These are phyloP conservation scores for Blastomussa wellsi DNA, from an alignment of 92 coral and sea anemone species.

Conservation along the genomic window DNA sequence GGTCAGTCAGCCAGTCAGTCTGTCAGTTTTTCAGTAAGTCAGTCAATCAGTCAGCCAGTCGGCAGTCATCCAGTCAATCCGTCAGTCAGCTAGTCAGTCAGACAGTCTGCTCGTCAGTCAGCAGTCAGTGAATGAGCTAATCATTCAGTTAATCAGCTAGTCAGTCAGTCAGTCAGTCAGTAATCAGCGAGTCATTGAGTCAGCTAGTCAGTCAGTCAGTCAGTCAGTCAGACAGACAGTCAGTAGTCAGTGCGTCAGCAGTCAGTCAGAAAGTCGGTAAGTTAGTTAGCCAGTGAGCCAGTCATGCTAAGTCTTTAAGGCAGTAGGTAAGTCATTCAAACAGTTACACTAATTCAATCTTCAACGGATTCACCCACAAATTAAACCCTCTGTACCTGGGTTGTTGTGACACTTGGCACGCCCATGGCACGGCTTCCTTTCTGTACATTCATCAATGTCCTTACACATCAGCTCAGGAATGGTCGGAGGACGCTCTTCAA, in stretches of 20 bases:
- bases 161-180: neutral
- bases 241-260: neutral
- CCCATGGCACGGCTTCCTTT: slow-evolving; percentile 35
- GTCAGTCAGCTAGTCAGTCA: neutral
- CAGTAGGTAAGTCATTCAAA: neutral
- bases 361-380: neutral
- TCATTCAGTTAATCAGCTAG: too few species aligned
- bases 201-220: neutral
- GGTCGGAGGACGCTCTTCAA: neutral
- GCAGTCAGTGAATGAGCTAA: too few species aligned
- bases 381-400: slow-evolving; percentile 51
- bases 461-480: slow-evolving; percentile 8
- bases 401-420: slow-evolving; percentile 65
- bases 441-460: slow-evolving; percentile 69
- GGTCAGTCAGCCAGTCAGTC: too few species aligned
- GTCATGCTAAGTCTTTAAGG: neutral
- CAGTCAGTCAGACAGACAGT: neutral
- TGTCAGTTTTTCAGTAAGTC: too few species aligned
- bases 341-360: neutral
- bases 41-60: too few species aligned
- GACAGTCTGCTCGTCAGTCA: too few species aligned
- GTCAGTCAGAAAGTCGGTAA: neutral
- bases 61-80: too few species aligned
- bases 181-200: too few species aligned
- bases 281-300: neutral